Conservation (phyloP, 64 coral and sea anemone species). For the Montipora cactus region DNA sequence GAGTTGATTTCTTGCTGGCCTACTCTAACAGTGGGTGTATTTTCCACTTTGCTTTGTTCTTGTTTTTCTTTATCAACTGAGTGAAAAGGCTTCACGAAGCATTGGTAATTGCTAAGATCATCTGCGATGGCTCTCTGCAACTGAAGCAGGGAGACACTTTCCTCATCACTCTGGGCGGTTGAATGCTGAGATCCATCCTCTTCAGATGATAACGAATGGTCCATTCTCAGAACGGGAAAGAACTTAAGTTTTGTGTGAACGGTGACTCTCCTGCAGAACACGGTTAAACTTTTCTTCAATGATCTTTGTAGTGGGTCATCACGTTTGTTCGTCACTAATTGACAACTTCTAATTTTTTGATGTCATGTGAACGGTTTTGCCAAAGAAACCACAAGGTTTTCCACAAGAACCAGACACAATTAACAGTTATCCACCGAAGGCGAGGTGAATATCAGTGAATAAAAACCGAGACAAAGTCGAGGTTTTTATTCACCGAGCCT, state of each 20-base stretch:
- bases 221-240: not conserved
- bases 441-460: too few relatives aligned
- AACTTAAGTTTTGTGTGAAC: not conserved
- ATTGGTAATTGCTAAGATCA: slow-evolving; percentile 39
- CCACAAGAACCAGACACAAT: too few relatives aligned
- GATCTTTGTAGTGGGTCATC: not conserved
- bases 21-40: not conserved
- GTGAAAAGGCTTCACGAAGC: slow-evolving; percentile 26
- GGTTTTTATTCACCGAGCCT: too few relatives aligned
- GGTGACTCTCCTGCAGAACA: too few relatives aligned
- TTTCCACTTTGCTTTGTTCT: not conserved
- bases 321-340: not conserved
- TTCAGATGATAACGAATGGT: not conserved
- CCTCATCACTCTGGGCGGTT: not conserved
- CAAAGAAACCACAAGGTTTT: too few relatives aligned
- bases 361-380: not conserved
- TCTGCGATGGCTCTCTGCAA: not conserved
- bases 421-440: too few relatives aligned
- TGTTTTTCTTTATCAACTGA: not conserved
- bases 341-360: not conserved
- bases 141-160: not conserved
- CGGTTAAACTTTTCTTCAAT: too few relatives aligned
- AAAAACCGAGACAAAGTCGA: too few relatives aligned
- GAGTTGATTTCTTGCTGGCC: not conserved
- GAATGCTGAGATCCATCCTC: not conserved